Evolutionary conservation across 2,888 invertebrate species (phyloP), one percentile per base, ranked within the genome.

Genomic region (Cordilura impudica): DNA sequence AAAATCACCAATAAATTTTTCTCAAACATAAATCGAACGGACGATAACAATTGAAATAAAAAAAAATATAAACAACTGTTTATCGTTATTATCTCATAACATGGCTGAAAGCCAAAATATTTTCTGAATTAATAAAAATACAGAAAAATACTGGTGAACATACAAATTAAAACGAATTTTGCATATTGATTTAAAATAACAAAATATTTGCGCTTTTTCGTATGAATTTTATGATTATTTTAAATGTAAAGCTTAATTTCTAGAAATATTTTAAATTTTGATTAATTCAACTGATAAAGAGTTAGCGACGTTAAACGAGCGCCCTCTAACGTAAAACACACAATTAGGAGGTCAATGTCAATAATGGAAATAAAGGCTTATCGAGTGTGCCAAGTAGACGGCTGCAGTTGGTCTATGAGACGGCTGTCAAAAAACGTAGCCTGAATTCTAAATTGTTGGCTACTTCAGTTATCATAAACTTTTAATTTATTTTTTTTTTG

Each of bases 341-440:
- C 18, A 8, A 58, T 81, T 78, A 75, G 78, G 74, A 74, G 81
- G 81, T 81, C 81, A 78, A 81, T 78, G 81, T 78, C 81, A 81
- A 75, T 75, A 81, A 47, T 70, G 47, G 65, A 60, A 69, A 67
- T 21, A 39, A 53, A 67, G 72, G 63, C 61, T 63, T 69, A 14
- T 16, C 56, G 4, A 12, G 12, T 51, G 18, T 66, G 51, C 65
- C 49, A 43, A 39, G 14, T 29, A 43, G n/a, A n/a, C 45, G 45
- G 47, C 70, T 26, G 12, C 51, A 31, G 18, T 23, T 39, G 21
- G 45, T 53, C 47, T 63, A 63, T 21, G 67, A 43, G 66, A 45
- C 26, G 31, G 10, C n/a, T 35, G 26, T 16, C 26, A 54, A 16
- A 26, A 72, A 66, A 81, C 78, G 81, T 75, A 78, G 67, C 75